Evolutionary conservation across 2,888 invertebrate genomes (phyloP), one percentile per base, ranked within the genome.

Genomic region (Caenorhabditis angaria): DNA sequence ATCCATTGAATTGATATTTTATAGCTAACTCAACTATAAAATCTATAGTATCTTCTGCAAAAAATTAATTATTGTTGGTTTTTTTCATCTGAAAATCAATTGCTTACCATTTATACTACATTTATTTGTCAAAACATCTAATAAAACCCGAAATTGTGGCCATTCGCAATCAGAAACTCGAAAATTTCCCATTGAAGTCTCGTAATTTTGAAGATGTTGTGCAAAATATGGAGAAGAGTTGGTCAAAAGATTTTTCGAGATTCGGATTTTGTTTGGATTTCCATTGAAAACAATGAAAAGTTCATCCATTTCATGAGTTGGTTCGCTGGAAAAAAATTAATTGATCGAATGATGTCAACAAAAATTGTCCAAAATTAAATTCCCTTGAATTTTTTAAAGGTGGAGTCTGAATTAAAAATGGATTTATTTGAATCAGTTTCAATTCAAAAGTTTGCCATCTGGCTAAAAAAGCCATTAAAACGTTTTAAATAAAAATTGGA

Each of bases 131-230:
- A 56, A 18, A 27, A 56, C 35, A 56, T 56, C 56, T 2, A 56
- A 18, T 20, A 32, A 3, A 5, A 28, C 22, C 20, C 20, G 35
- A 20, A 56, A 56, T 14, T 28, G 3, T 2, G n/a, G 25, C 56
- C 32, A 56, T 56, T 29, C 35, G n/a, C 32, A 32, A 35, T 56
- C 56, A 10, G 20, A 63, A 27, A 74, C 27, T 22, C 61, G 63
- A n/a, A 74, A 22, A 20, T 70, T 66, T 20, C 70, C 70, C 14
- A 60, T 61, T 18, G 41, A 35, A 20, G 66, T 62, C 41, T 74
- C 63, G 32, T 70, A 65, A 29, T 50, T n/a, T 22, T 57, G 54
- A 27, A 74, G 62, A 25, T 63, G 58, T 5, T 28, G 41, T 6
- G 57, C 59, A 54, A 74, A 74, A 27, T 61, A 66, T 27, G 60